phyloP scores from a whole-genome alignment of 2,113 vertebrate genomes.

The Chrysochloris asiatica region DNA sequence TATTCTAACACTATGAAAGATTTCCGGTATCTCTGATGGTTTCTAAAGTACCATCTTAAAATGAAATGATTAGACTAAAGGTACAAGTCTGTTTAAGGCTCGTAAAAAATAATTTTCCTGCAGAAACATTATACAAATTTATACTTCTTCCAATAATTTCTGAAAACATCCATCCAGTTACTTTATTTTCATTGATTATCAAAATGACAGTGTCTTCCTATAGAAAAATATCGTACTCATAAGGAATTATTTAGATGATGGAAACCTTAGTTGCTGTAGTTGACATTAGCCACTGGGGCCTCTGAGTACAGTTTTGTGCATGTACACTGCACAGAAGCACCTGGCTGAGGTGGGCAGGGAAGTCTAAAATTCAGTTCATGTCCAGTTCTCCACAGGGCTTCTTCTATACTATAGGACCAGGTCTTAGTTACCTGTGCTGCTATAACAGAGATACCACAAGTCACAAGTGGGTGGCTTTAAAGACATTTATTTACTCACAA shows the following conservation, averaged over 20 bases:
- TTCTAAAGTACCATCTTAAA: neutral
- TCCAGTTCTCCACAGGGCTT: slow-evolving; percentile 17
- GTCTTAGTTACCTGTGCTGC: neutral
- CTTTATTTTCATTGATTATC: too few relatives aligned
- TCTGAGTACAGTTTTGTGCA: neutral
- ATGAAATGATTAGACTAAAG: neutral
- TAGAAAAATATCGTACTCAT: neutral
- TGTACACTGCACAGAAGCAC: neutral
- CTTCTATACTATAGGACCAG: slow-evolving; percentile 39
- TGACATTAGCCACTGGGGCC: neutral
- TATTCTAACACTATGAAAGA: slow-evolving; percentile 1
- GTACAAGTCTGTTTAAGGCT: neutral
- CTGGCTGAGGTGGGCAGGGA: neutral
- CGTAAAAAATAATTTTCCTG: neutral
- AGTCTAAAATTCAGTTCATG: slow-evolving; percentile 14
- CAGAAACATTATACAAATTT: neutral
- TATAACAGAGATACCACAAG: neutral
- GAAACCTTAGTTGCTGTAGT: neutral
- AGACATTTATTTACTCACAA: neutral
- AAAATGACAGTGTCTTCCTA: neutral
- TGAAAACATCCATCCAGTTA: neutral
- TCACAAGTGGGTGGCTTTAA: neutral
- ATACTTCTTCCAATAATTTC: neutral
- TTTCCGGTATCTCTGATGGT: neutral
- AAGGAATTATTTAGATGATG: neutral